A percentile compares a stretch with the other conserved stretches of the same genome.
Conservation (phyloP, 2,113 vertebrate species). For the Pteropus alecto region DNA sequence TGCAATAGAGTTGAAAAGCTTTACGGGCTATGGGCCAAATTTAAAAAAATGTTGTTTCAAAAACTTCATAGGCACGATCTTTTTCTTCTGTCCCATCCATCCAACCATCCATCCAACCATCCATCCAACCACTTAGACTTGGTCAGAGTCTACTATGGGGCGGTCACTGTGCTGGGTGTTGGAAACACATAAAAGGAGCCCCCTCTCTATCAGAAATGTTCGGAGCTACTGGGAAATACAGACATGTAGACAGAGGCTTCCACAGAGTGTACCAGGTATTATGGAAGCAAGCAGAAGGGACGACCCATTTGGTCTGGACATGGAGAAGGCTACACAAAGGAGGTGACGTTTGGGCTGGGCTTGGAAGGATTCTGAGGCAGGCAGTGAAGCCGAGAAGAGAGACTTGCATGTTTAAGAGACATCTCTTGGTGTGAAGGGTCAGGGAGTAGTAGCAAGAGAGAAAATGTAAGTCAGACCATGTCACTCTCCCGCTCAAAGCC, state of each 20-base stretch:
- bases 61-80: background rate
- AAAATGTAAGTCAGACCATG: rapidly evolving
- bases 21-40: background rate
- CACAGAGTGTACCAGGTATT: background rate
- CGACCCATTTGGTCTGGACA: background rate
- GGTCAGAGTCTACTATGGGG: background rate
- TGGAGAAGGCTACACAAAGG: background rate
- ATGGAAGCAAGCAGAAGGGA: background rate
- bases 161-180: background rate
- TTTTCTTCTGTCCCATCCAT: background rate
- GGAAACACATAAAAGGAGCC: background rate
- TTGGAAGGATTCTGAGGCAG: background rate
- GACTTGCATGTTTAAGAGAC: background rate
- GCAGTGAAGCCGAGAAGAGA: background rate
- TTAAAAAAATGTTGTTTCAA: background rate
- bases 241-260: background rate
- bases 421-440: background rate
- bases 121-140: background rate
- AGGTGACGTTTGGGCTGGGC: background rate
- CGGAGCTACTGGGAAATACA: background rate
- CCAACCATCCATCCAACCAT: too few relatives aligned
- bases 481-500: background rate
- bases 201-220: background rate
- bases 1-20: background rate
- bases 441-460: background rate